Conservation (phyloP, 1,140 invertebrate genomes). For the Lasioglossum baleicum region DNA sequence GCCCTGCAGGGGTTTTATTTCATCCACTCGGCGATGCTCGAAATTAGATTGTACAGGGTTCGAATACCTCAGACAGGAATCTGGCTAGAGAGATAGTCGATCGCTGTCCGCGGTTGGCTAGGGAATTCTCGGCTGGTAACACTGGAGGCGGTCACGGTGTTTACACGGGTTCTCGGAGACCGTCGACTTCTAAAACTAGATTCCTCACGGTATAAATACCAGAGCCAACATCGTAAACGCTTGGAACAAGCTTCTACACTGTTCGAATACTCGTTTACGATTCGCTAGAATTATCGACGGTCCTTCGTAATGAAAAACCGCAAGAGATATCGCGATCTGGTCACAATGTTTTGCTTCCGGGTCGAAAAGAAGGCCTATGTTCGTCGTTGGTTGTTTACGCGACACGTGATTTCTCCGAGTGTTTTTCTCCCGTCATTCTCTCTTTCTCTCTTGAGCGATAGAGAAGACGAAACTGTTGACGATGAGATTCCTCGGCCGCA, state of each 20-base stretch:
- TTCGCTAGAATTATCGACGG: slow-evolving; percentile 31
- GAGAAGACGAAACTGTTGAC: not conserved
- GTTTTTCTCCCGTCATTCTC: not conserved
- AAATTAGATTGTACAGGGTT: too few relatives aligned
- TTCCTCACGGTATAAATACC: slow-evolving; percentile 41
- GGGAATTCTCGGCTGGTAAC: not conserved
- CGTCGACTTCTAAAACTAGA: slow-evolving; percentile 38
- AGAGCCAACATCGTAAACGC: too few relatives aligned
- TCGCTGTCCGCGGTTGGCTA: not conserved
- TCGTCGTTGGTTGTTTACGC: not conserved
- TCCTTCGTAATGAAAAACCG: slow-evolving; percentile 14
- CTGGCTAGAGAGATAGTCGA: not conserved
- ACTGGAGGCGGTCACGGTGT: not conserved
- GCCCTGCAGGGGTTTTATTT: too few relatives aligned
- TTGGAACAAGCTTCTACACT: not conserved
- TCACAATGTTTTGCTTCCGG: slow-evolving; percentile 20
- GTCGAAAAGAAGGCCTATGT: too few relatives aligned
- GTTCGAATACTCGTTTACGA: not conserved
- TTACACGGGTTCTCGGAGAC: slow-evolving; percentile 2
- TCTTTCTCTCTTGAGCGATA: not conserved
- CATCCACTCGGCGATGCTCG: too few relatives aligned
- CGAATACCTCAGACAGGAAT: not conserved
- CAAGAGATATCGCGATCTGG: slow-evolving; percentile 32
- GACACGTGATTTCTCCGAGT: not conserved
- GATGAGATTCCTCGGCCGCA: not conserved